Evolutionary conservation across 2,113 vertebrate genomes (phyloP), one percentile per base, ranked within the genome.

Genomic region (Corydoras sp.): DNA sequence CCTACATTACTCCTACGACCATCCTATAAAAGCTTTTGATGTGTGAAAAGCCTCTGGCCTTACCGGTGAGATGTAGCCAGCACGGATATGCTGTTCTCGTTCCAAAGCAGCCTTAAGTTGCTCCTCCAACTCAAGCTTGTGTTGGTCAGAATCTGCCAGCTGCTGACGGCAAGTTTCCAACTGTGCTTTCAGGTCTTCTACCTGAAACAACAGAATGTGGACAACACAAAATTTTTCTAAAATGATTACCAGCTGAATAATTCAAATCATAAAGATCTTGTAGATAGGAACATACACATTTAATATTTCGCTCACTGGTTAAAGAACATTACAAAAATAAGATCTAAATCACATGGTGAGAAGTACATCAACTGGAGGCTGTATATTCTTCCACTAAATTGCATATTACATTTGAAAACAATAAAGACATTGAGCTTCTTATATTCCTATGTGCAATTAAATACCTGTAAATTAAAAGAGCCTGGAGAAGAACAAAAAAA

Each of bases 1-100:
- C 69, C 55, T 56, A 14, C 9, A 65, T 29, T 35, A 64, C 1
- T 61, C 1, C 11, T 11, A 58, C 55, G 12, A 58, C 60, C 31
- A 58, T 43, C 13, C 11, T 69, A 10, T 31, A 64, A 50, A 68
- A 6, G 8, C 5, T 53, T 12, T 14, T 53, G 8, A n/a, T 0
- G 66, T 10, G 11, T 18, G 15, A 30, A 8, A 9, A 35, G 18
- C n/a, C 9, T 51, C 10, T 43, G 8, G 18, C 2, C 86, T 89
- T 85, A 92, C 90, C 79, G 89, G 90, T n/a, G 90, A 92, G 80
- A 92, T 86, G 80, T 92, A 92, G 31, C 90, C 90, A 0, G 83
- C 54, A 0, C 88, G 85, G 68, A 86, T 18, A 65, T 90, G 87
- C 56, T 89, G 88, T 76, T 92, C 90, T 56, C 85, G 80, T 29